Conservation (phyloP, 2,888 invertebrate genomes). For the Lithodes maja region DNA sequence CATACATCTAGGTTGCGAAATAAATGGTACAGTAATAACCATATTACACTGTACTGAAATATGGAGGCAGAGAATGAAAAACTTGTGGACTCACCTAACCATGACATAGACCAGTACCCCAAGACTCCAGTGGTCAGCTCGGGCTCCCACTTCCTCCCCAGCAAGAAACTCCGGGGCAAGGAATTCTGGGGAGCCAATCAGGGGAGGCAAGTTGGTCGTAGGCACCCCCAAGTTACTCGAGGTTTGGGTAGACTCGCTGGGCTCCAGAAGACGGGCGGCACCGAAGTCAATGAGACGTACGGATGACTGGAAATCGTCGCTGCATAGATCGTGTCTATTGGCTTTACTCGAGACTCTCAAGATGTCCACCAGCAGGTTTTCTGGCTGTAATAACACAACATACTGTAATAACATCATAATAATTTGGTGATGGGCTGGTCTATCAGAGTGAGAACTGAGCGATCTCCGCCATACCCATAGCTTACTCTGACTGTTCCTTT, state of each 20-base stretch:
- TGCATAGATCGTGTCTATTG: not conserved
- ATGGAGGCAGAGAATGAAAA: not conserved
- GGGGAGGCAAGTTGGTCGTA: slow-evolving; percentile 17
- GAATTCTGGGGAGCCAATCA: slow-evolving; percentile 53
- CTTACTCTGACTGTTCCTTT: too few relatives aligned
- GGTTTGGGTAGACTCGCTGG: not conserved
- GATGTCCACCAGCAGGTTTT: slow-evolving; percentile 55
- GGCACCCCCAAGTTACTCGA: slow-evolving; percentile 15
- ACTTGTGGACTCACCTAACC: slow-evolving; percentile 42
- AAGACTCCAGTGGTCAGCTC: slow-evolving; percentile 53
- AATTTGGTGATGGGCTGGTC: too few relatives aligned
- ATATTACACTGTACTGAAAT: not conserved
- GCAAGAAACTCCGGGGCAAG: slow-evolving; percentile 45
- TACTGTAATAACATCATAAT: too few relatives aligned
- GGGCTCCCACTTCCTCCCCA: slow-evolving; percentile 29
- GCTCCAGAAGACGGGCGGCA: slow-evolving; percentile 18
- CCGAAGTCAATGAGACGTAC: slow-evolving; percentile 56
- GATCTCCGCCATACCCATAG: too few relatives aligned
- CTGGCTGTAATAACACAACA: slow-evolving; percentile 53
- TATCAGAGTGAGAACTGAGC: too few relatives aligned
- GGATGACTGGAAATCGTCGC: slow-evolving; percentile 2
- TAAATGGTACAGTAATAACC: too few relatives aligned
- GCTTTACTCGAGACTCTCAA: slow-evolving; percentile 33
- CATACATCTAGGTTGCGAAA: too few relatives aligned
- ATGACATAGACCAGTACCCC: slow-evolving; percentile 56